phyloP scores from a whole-genome alignment of 2,888 invertebrate species.

The Alcis repandata region DNA sequence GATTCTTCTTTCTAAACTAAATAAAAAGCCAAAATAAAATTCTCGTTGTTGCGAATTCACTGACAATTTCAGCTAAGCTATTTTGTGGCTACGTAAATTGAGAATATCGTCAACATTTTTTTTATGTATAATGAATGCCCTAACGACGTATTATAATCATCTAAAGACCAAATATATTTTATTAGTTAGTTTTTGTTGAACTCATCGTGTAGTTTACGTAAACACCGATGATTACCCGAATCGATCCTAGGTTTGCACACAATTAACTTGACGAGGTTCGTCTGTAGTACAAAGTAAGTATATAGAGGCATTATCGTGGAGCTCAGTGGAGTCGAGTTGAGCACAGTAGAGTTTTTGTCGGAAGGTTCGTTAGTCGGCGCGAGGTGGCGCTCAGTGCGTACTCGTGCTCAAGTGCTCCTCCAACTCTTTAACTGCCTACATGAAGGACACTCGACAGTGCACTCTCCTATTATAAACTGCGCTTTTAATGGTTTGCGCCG shows the following conservation, averaged over 20 bases:
- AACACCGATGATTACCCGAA: neutral
- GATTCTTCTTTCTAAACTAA: constrained; percentile 28
- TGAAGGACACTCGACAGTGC: constrained; percentile 82
- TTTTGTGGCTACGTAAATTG: constrained; percentile 4
- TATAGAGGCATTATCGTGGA: constrained; percentile 55
- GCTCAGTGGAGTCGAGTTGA: constrained; percentile 56
- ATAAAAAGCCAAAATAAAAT: constrained; percentile 29
- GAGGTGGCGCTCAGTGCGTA: constrained; percentile 82
- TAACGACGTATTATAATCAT: neutral
- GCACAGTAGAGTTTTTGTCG: constrained; percentile 75
- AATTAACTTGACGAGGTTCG: constrained; percentile 60
- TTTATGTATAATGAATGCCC: neutral
- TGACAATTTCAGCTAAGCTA: neutral
- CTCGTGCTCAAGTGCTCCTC: constrained; percentile 82
- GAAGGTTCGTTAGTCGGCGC: constrained; percentile 81
- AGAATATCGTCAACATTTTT: neutral
- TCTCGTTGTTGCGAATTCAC: constrained; percentile 37
- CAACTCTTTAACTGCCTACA: constrained; percentile 87
- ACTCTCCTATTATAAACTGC: constrained; percentile 86
- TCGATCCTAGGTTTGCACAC: constrained; percentile 49
- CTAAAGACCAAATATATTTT: neutral
- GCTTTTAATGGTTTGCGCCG: constrained; percentile 84
- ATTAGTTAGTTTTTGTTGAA: neutral
- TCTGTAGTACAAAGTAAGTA: constrained; percentile 60
- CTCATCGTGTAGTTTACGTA: neutral